Percentiles rank a stretch among this genome's conserved stretches.
These are phyloP conservation scores for Ellobius talpinus DNA, from an alignment of 2,113 vertebrate species.

Conservation along the genomic window DNA sequence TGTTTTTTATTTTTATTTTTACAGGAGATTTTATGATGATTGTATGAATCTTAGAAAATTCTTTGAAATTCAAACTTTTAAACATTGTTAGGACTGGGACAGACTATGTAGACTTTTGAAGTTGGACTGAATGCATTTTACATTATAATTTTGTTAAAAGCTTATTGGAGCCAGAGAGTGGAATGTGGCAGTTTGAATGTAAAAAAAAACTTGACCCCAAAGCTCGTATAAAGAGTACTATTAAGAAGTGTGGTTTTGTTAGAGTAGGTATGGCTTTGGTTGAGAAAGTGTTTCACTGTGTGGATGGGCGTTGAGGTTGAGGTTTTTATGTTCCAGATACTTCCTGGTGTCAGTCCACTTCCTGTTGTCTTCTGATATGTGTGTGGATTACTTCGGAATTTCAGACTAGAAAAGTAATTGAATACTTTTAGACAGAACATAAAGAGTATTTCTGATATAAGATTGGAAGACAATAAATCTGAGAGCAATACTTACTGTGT, in stretches of 20 bases:
- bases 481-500: not conserved
- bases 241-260: not conserved
- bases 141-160: not conserved
- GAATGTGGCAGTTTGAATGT: not conserved
- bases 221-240: not conserved
- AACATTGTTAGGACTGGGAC: not conserved
- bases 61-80: not conserved
- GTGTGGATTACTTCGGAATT: not conserved
- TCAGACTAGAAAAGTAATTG: not conserved
- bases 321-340: not conserved
- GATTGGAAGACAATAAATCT: not conserved
- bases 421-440: not conserved
- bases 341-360: rapidly evolving
- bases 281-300: not conserved
- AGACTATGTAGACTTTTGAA: not conserved
- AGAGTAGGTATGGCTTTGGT: not conserved
- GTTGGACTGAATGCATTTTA: not conserved
- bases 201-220: no score
- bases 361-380: not conserved
- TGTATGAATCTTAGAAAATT: not conserved
- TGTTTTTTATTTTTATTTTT: not conserved
- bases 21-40: not conserved
- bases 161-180: not conserved
- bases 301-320: not conserved
- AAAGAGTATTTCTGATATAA: not conserved